Conservation (phyloP, 2,797 vertebrate species). For the Taenioides sp. region DNA sequence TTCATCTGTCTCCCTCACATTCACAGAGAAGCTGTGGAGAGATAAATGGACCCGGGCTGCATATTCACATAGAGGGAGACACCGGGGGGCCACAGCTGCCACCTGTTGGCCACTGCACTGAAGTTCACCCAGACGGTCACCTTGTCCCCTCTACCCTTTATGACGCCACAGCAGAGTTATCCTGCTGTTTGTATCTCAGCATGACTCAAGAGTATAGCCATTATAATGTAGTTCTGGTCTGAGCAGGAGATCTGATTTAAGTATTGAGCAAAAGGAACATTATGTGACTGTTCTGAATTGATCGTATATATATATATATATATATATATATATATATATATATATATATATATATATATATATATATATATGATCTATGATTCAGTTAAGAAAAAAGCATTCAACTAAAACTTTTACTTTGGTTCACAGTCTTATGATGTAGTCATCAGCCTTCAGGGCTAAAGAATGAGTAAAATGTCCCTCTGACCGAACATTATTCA, state of each 20-base stretch:
- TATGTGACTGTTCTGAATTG: not conserved
- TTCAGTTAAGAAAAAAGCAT: not conserved
- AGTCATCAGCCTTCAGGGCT: not conserved
- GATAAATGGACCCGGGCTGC: slow-evolving; percentile 5
- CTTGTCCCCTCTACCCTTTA: slow-evolving; percentile 49
- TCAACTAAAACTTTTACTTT: not conserved
- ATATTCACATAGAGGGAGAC: not conserved
- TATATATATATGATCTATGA: too few relatives aligned
- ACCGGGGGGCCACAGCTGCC: slow-evolving; percentile 41
- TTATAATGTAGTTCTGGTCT: not conserved
- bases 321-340: too few relatives aligned
- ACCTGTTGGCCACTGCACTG: slow-evolving; percentile 60
- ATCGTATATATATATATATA: too few relatives aligned
- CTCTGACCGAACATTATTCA: not conserved
- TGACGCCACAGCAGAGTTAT: slow-evolving; percentile 53
- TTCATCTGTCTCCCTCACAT: not conserved
- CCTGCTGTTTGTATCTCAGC: slow-evolving; percentile 47
- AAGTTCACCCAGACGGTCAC: slow-evolving; percentile 54
- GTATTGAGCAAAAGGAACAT: not conserved
- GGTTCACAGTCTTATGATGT: not conserved
- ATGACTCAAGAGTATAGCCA: slow-evolving; percentile 52
- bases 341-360: too few relatives aligned
- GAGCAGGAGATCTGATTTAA: not conserved
- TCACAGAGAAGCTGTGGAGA: not conserved
- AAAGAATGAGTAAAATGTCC: not conserved